These are phyloP conservation scores for Pseudomyrmex flavicornis DNA, from an alignment of 1,140 invertebrate genomes.

Conservation along the genomic window DNA sequence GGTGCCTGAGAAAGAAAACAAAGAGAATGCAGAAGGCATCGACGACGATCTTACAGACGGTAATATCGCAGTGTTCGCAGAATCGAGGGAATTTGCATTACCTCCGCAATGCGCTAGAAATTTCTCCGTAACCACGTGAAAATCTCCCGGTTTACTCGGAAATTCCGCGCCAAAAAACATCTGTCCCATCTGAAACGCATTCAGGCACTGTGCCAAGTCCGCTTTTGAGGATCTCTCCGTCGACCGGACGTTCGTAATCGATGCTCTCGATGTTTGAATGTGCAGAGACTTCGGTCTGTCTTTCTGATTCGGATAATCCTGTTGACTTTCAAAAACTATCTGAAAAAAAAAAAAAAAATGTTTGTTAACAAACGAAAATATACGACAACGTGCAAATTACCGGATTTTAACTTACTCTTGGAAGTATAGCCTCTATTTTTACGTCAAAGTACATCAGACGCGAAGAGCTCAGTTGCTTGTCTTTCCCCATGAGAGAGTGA, in stretches of 20 bases:
- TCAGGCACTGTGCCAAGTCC: conserved; percentile 90
- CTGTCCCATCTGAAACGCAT: conserved; percentile 90
- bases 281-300: conserved; percentile 93
- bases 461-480: conserved; percentile 80
- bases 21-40: conserved; percentile 66
- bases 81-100: conserved; percentile 79
- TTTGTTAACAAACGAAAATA: not conserved
- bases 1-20: conserved; percentile 81
- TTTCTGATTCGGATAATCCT: conserved; percentile 90
- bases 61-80: conserved; percentile 24
- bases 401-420: conserved; percentile 88
- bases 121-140: conserved; percentile 90
- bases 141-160: conserved; percentile 88
- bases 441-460: conserved; percentile 93
- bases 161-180: conserved; percentile 91
- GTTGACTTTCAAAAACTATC: conserved; percentile 90
- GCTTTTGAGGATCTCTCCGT: conserved; percentile 89
- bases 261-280: conserved; percentile 92
- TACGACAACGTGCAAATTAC: not conserved
- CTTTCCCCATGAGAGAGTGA: conserved; percentile 88
- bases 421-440: conserved; percentile 95
- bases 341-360: conserved; percentile 80
- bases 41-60: conserved; percentile 8
- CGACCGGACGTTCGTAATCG: conserved; percentile 92
- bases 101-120: conserved; percentile 91